Evolutionary conservation across 2,888 invertebrate genomes (phyloP).

Genomic region (Labia minor): DNA sequence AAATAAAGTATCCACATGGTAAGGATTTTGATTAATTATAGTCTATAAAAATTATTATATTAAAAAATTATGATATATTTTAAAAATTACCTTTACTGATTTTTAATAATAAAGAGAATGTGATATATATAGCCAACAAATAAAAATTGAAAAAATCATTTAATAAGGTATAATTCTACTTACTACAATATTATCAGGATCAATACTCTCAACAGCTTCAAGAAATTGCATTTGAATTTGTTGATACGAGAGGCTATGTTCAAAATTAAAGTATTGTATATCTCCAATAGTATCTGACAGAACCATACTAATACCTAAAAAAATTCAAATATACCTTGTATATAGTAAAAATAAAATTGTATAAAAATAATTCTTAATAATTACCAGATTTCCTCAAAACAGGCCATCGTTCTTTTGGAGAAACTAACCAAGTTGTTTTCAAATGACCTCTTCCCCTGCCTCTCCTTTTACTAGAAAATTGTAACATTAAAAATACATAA

Average conservation of each 20-base stretch:
- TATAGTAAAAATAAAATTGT: too few species aligned
- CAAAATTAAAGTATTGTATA: conserved; percentile 56
- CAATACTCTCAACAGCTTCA: conserved; percentile 64
- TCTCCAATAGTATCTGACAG: conserved; percentile 44
- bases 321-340: too few species aligned
- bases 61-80: background rate
- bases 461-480: conserved; percentile 40
- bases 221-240: conserved; percentile 62
- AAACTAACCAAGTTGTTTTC: conserved; percentile 55
- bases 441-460: conserved; percentile 47
- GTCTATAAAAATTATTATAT: conserved; percentile 38
- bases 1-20: conserved; percentile 68
- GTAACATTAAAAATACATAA: conserved; percentile 18
- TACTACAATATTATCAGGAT: conserved; percentile 67
- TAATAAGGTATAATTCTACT: conserved; percentile 28
- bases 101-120: background rate
- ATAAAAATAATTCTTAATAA: background rate
- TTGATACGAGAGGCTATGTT: conserved; percentile 63
- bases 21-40: conserved; percentile 61
- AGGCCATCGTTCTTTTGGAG: conserved; percentile 61
- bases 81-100: background rate
- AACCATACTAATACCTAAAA: conserved; percentile 56
- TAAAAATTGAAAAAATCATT: background rate
- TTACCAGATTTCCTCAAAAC: conserved; percentile 53
- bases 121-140: background rate